Evolutionary conservation across 2,113 vertebrate species (phyloP).

Genomic region (Dicentrarchus labrax): DNA sequence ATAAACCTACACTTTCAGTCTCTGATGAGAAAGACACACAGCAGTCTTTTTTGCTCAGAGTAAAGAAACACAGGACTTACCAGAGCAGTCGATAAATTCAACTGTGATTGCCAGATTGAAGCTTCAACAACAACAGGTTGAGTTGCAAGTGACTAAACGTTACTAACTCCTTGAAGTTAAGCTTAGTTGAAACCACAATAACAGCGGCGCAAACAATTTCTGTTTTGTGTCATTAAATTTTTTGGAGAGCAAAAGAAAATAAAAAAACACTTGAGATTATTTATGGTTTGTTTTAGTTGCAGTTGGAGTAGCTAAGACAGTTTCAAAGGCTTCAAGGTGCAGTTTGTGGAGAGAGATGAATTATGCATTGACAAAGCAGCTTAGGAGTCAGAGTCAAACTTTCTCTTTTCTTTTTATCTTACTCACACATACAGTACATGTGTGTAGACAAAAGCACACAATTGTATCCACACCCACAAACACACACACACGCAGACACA

Average conservation of each 20-base stretch:
- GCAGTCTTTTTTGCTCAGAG: background rate
- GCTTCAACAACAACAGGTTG: conserved; percentile 3
- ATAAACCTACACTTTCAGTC: background rate
- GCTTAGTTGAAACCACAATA: background rate
- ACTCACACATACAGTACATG: conserved; percentile 63
- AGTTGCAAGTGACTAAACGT: background rate
- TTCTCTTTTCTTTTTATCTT: conserved; percentile 66
- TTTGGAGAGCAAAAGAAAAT: conserved; percentile 9
- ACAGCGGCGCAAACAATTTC: conserved; percentile 19
- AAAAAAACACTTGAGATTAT: background rate
- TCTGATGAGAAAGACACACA: background rate
- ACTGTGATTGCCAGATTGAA: conserved; percentile 6
- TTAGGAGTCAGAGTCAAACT: conserved; percentile 72
- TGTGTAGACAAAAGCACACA: conserved; percentile 62
- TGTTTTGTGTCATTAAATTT: conserved; percentile 36
- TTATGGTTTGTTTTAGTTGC: conserved; percentile 63
- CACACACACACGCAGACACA: conserved; percentile 17
- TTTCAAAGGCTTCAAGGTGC: conserved; percentile 61
- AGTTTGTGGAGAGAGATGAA: conserved; percentile 60
- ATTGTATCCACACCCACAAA: conserved; percentile 24
- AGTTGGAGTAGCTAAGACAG: conserved; percentile 46
- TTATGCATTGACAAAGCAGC: conserved; percentile 73
- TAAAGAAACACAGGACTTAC: background rate
- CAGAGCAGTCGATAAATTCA: background rate
- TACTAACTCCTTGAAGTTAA: background rate